Conservation (phyloP, 2,888 invertebrate genomes). For the Hyposoter didymator region DNA sequence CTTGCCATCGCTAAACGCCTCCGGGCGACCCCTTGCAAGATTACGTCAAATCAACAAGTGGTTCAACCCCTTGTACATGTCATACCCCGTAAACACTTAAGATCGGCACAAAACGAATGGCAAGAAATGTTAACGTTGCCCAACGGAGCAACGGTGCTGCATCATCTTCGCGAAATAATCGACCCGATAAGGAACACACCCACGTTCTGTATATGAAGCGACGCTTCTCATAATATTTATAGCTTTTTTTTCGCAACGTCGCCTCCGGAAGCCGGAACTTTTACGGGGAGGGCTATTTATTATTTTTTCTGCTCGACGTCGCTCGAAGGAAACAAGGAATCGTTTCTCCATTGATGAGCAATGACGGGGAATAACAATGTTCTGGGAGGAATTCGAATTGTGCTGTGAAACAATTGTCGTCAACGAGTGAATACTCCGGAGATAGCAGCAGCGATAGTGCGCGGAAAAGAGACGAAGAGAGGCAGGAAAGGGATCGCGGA, state of each 20-base stretch:
- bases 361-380: slow-evolving; percentile 40
- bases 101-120: slow-evolving; percentile 29
- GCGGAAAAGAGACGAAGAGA: neutral
- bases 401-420: slow-evolving; percentile 57
- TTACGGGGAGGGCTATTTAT: neutral
- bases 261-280: neutral
- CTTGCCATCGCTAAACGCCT: slow-evolving; percentile 10
- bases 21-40: slow-evolving; percentile 47
- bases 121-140: slow-evolving; percentile 48
- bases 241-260: neutral
- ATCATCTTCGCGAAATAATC: slow-evolving; percentile 18
- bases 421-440: slow-evolving; percentile 36
- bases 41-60: slow-evolving; percentile 69
- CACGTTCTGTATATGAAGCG: neutral
- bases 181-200: slow-evolving; percentile 7
- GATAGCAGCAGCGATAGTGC: slow-evolving; percentile 7
- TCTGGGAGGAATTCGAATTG: slow-evolving; percentile 35
- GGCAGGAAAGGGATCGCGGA: slow-evolving; percentile 6
- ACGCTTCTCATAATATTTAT: neutral
- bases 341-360: slow-evolving; percentile 30
- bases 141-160: slow-evolving; percentile 22
- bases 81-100: slow-evolving; percentile 44
- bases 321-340: neutral
- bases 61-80: slow-evolving; percentile 52
- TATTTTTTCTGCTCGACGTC: neutral